Evolutionary conservation across 2,888 invertebrate species (phyloP).

Genomic region (Diplolepis rosae): DNA sequence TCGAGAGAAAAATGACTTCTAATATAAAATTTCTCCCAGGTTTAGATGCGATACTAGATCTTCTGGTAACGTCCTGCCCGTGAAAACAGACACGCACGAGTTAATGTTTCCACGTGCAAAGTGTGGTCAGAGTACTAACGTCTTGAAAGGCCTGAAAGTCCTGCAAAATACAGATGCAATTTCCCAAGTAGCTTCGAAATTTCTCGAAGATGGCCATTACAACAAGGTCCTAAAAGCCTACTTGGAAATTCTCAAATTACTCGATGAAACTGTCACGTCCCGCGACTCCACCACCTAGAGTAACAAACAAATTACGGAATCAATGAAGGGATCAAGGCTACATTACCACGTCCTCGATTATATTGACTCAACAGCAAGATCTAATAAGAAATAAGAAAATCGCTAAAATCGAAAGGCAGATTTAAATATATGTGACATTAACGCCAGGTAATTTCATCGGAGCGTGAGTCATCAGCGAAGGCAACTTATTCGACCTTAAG

Average conservation of each 20-base stretch:
- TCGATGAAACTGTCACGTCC: slow-evolving; percentile 81
- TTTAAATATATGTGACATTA: no score
- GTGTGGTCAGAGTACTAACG: slow-evolving; percentile 82
- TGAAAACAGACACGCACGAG: slow-evolving; percentile 79
- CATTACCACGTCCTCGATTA: no score
- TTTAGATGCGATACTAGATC: slow-evolving; percentile 80
- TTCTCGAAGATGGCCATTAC: slow-evolving; percentile 79
- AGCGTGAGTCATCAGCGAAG: no score
- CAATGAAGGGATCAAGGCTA: no score
- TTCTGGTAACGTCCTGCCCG: slow-evolving; percentile 80
- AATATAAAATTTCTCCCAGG: slow-evolving; percentile 49
- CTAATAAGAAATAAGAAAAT: no score
- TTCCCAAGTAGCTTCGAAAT: slow-evolving; percentile 78
- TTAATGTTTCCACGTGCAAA: slow-evolving; percentile 82
- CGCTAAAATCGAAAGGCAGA: no score
- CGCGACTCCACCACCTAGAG: no score
- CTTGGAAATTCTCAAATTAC: slow-evolving; percentile 79
- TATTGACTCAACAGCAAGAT: no score
- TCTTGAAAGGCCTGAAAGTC: slow-evolving; percentile 83
- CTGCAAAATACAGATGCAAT: slow-evolving; percentile 85
- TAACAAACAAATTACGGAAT: no score
- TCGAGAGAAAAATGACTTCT: not conserved
- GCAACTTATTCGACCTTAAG: no score
- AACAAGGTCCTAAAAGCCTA: slow-evolving; percentile 80
- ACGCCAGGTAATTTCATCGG: no score